These are phyloP conservation scores for Ctenicera cuprea DNA, from an alignment of 2,888 invertebrate species.

Conservation along the genomic window DNA sequence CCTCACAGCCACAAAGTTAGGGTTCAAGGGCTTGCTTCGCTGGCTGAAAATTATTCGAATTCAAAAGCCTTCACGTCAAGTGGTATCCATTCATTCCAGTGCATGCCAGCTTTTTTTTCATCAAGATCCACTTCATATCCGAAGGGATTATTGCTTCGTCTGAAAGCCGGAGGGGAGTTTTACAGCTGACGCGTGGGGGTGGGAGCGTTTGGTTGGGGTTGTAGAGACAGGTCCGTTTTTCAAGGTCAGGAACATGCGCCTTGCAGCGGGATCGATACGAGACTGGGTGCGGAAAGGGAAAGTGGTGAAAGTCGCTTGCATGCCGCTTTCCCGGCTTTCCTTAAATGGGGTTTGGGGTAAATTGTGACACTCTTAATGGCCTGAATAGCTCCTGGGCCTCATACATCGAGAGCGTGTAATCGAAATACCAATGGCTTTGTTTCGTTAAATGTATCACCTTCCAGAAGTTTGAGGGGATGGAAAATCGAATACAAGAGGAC, in stretches of 20 bases:
- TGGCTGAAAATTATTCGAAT: conserved; percentile 4
- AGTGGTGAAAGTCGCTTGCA: conserved; percentile 48
- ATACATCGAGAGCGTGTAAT: conserved; percentile 24
- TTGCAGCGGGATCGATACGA: conserved; percentile 45
- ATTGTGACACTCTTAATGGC: conserved; percentile 32
- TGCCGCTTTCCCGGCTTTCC: conserved; percentile 40
- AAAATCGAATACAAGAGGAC: neutral
- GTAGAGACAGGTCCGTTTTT: conserved; percentile 22
- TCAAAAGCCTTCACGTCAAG: conserved; percentile 5
- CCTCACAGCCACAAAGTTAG: neutral
- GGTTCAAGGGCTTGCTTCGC: conserved; percentile 3
- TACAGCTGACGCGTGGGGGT: conserved; percentile 43
- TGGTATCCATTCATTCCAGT: conserved; percentile 17
- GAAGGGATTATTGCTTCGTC: conserved; percentile 28
- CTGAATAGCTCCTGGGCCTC: conserved; percentile 25
- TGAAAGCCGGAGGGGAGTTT: conserved; percentile 29
- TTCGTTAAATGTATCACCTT: neutral
- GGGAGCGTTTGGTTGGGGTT: conserved; percentile 10
- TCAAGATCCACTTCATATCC: conserved; percentile 30
- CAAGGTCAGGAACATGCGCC: conserved; percentile 51
- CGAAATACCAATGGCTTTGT: conserved; percentile 16
- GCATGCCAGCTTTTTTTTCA: conserved; percentile 16
- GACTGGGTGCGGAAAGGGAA: conserved; percentile 48
- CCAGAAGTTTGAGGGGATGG: neutral
- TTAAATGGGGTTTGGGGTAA: conserved; percentile 33